Conservation (phyloP, 2,888 invertebrate genomes). For the Sarcophaga carnaria region DNA sequence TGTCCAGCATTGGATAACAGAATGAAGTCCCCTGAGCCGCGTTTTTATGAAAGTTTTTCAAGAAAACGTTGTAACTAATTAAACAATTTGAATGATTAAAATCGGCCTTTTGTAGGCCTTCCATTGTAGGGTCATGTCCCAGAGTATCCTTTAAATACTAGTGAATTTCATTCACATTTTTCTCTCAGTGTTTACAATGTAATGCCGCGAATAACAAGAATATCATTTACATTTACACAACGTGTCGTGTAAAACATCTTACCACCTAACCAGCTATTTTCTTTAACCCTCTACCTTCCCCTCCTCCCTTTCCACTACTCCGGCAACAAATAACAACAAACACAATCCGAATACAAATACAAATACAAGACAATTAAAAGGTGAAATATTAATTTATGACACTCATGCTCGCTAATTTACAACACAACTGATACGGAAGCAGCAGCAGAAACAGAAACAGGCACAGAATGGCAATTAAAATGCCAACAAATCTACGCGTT, state of each 20-base stretch:
- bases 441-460: background rate
- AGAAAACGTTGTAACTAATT: no score
- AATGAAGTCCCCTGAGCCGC: no score
- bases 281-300: background rate
- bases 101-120: no score
- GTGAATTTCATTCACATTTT: background rate
- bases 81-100: no score
- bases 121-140: no score
- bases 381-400: slow-evolving; percentile 78
- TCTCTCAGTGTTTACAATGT: slow-evolving; percentile 15
- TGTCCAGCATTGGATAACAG: no score
- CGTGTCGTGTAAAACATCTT: slow-evolving; percentile 20
- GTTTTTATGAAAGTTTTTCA: no score
- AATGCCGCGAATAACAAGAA: background rate
- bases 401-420: slow-evolving; percentile 20
- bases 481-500: slow-evolving; percentile 11
- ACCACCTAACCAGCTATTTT: slow-evolving; percentile 3
- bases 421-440: background rate
- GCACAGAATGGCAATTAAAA: background rate
- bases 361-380: slow-evolving; percentile 75
- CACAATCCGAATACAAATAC: slow-evolving; percentile 5
- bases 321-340: background rate
- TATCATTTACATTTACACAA: slow-evolving; percentile 2
- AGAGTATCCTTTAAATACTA: no score
- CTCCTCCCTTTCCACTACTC: background rate